These are phyloP conservation scores for Salticus scenicus DNA, from an alignment of 2,888 invertebrate species.

Conservation along the genomic window DNA sequence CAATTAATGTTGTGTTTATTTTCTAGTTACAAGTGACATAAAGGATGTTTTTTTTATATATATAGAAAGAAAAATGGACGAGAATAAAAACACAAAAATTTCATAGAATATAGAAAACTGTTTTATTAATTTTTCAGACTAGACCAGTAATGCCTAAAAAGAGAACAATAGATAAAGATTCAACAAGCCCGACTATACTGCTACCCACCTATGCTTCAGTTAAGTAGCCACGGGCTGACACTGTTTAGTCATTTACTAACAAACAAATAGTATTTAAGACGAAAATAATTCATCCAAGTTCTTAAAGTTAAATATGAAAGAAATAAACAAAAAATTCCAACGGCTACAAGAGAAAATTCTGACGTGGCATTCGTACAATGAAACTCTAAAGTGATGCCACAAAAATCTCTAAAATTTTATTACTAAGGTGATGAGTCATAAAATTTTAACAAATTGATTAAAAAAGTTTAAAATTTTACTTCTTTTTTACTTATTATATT, in stretches of 20 bases:
- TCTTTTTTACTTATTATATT: too few relatives aligned
- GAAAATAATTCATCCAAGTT: not conserved
- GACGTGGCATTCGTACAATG: not conserved
- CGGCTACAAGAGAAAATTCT: not conserved
- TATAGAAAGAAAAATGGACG: not conserved
- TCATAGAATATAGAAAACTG: not conserved
- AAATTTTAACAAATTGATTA: too few relatives aligned
- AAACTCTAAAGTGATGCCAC: not conserved
- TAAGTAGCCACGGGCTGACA: constrained; percentile 6
- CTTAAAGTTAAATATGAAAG: not conserved
- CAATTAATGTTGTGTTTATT: too few relatives aligned
- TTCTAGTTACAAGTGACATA: too few relatives aligned
- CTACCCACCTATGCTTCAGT: not conserved
- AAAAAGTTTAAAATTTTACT: too few relatives aligned
- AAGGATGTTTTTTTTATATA: too few relatives aligned
- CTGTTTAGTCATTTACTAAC: not conserved
- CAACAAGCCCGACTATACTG: not conserved
- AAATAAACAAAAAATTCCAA: not conserved
- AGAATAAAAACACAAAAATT: constrained; percentile 8
- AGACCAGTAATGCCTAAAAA: not conserved
- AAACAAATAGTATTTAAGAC: not conserved
- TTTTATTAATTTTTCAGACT: constrained; percentile 1
- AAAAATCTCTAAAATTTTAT: too few relatives aligned
- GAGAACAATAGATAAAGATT: constrained; percentile 2
- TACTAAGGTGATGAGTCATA: too few relatives aligned